Base-by-base conservation (phyloP, 2,113 vertebrate species). In the Grus americana region DNA sequence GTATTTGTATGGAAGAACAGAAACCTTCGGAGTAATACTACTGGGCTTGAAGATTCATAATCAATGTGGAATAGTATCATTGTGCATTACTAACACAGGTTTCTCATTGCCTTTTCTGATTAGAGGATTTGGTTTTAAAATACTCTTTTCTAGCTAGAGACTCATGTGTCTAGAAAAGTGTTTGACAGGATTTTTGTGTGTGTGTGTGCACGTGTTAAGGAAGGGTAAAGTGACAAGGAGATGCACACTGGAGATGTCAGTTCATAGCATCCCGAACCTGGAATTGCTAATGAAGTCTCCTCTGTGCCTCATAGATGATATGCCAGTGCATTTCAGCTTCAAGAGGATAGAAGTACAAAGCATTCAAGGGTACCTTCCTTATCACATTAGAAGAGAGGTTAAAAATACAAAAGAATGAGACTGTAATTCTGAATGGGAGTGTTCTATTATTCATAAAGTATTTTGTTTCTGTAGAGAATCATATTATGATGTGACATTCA, bases 401-500 rank as follows among this genome's bases (percentile, higher is more conserved):
- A 94, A 96, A 96, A 95, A 95, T 82, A 94, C 87, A 95, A 95
- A 95, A 93, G 96, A 95, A 95, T 91, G 63, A 92, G 80, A 81
- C 75, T 80, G 57, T 97, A 93, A 96, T 94, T 97, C 84, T 96
- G 96, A 97, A 97, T 96, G 93, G 86, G 47, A 95, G 76, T 34
- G 79, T 97, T 97, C 92, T 97, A 97, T 98, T 98, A 97, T 96
- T 97, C 96, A 98, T 96, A 80, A 94, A 95, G 88, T 91, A 92
- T 96, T 97, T 97, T 97, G 95, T 97, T 98, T 95, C 96, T 96
- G 91, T 93, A 97, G 84, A 94, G 89, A 97, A 92, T 96, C 73
- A 57, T 91, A 96, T 97, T 96, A 91, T 78, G 75, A 89, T 66
- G 89, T 87, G 88, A 92, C 91, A 96, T 97, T 97, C 92, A 85